A percentile compares a stretch with the other conserved stretches of the same genome.
Conservation (phyloP, 2,797 vertebrate species). For the Gephyroberyx darwinii region DNA sequence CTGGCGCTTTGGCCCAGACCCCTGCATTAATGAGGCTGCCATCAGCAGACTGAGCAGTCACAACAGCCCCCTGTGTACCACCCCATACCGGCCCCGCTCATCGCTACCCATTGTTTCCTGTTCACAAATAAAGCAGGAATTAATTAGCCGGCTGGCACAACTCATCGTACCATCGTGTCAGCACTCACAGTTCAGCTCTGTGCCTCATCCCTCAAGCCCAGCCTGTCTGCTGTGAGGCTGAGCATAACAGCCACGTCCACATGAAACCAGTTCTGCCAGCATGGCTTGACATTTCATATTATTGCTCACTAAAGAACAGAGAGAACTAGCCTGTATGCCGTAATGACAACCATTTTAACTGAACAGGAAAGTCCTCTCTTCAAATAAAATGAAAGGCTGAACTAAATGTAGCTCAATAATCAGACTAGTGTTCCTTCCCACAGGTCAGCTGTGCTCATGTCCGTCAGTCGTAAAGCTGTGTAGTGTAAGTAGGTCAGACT, state of each 20-base stretch:
- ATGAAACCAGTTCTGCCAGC: slow-evolving; percentile 61
- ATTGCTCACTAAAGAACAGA: slow-evolving; percentile 53
- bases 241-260: slow-evolving; percentile 40
- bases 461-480: slow-evolving; percentile 38
- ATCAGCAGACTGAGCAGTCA: slow-evolving; percentile 73
- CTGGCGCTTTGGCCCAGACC: slow-evolving; percentile 72
- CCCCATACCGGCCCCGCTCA: slow-evolving; percentile 66
- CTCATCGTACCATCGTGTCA: slow-evolving; percentile 60
- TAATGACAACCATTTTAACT: slow-evolving; percentile 38
- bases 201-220: slow-evolving; percentile 60
- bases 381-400: slow-evolving; percentile 9
- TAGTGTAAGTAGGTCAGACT: slow-evolving; percentile 61
- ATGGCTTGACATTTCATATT: slow-evolving; percentile 61
- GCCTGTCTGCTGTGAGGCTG: slow-evolving; percentile 60
- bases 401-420: slow-evolving; percentile 28
- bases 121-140: slow-evolving; percentile 78
- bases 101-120: slow-evolving; percentile 75
- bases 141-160: slow-evolving; percentile 78
- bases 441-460: slow-evolving; percentile 24
- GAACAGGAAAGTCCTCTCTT: slow-evolving; percentile 24
- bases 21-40: slow-evolving; percentile 78
- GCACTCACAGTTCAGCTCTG: slow-evolving; percentile 59
- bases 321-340: slow-evolving; percentile 23
- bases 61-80: slow-evolving; percentile 65
- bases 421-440: slow-evolving; percentile 17